A percentile compares a stretch with the other conserved stretches of the same genome.
Conservation (phyloP, 2,113 vertebrate species). For the Corythornis vintsioides region DNA sequence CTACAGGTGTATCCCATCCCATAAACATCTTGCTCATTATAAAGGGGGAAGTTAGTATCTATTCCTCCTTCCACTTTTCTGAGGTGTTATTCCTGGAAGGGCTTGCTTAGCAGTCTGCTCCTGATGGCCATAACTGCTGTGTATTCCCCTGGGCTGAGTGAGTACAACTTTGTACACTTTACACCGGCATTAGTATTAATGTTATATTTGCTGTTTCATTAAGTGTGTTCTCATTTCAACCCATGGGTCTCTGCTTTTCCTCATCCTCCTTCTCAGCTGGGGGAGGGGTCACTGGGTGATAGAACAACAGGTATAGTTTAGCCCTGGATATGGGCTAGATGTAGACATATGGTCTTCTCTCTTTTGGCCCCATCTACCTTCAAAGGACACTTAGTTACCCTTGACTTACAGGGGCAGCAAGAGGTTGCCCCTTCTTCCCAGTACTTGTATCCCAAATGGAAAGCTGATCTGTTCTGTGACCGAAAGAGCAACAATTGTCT, state of each 20-base stretch:
- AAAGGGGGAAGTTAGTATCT: neutral
- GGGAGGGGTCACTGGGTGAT: neutral
- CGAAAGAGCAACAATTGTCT: neutral
- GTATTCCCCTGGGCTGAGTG: neutral
- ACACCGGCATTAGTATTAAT: neutral
- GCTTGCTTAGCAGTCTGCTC: neutral
- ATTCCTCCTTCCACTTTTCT: neutral
- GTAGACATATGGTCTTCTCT: neutral
- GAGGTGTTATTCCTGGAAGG: too few species aligned
- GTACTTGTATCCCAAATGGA: neutral
- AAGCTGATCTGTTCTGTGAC: neutral
- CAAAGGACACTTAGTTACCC: neutral
- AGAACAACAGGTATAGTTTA: neutral
- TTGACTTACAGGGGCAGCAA: neutral
- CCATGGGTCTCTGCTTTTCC: neutral
- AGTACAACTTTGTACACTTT: neutral
- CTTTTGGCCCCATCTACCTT: accelerated
- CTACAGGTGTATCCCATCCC: neutral
- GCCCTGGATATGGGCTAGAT: neutral
- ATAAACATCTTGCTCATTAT: neutral
- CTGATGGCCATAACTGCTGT: neutral
- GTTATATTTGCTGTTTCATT: neutral
- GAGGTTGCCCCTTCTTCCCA: neutral
- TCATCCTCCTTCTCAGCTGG: neutral
- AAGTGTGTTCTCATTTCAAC: neutral